phyloP scores from a whole-genome alignment of 2,797 vertebrate species.

The Passerculus sandwichensis region DNA sequence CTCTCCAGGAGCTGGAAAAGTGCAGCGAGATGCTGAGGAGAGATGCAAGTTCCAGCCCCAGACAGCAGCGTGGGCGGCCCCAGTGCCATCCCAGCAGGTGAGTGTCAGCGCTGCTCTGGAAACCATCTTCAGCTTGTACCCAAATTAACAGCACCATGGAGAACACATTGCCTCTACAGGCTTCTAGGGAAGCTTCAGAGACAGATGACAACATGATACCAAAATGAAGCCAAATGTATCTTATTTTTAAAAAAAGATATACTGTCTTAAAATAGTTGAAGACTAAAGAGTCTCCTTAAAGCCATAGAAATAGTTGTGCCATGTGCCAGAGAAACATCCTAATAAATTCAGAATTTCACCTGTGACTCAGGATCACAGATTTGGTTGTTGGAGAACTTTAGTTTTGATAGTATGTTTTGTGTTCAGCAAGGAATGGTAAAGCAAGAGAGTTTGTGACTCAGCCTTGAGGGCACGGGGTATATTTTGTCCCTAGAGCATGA shows the following conservation, averaged over 20 bases:
- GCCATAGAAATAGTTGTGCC: not conserved
- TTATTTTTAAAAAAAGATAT: not conserved
- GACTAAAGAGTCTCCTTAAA: not conserved
- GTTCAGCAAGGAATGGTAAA: not conserved
- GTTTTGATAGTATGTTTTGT: not conserved
- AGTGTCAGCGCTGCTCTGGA: conserved; percentile 14
- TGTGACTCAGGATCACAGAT: not conserved
- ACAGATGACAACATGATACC: not conserved
- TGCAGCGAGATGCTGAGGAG: not conserved
- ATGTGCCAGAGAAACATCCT: not conserved
- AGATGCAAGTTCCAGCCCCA: not conserved
- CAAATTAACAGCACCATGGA: not conserved
- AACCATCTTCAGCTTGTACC: not conserved
- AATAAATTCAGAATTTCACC: not conserved
- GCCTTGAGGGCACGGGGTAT: not conserved
- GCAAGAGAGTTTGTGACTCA: not conserved
- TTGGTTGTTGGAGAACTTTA: not conserved
- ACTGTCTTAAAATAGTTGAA: not conserved
- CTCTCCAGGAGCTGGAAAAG: conserved; percentile 24
- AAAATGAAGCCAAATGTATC: conserved; percentile 10
- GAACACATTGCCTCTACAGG: not conserved
- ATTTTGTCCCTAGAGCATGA: not conserved
- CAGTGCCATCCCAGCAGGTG: conserved; percentile 9
- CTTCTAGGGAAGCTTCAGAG: not conserved
- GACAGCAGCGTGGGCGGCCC: not conserved